Evolutionary conservation across 92 coral and sea anemone species (phyloP).

Genomic region (Parazoanthus darwini): DNA sequence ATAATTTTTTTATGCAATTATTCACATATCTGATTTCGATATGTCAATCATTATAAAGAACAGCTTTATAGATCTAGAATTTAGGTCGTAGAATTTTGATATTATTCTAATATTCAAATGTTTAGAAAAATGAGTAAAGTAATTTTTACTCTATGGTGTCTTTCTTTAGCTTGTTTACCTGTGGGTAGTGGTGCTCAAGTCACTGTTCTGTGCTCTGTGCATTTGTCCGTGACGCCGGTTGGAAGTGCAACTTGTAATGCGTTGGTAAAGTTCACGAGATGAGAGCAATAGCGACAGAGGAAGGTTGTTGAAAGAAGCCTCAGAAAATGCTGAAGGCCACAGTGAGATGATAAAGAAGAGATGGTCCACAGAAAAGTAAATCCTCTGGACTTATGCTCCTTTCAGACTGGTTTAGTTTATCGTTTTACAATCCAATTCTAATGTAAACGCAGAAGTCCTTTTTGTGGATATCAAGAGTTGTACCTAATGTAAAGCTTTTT

Average conservation of each 20-base stretch:
- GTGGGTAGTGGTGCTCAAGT: background rate
- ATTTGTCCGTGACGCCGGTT: background rate
- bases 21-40: no score
- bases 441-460: background rate
- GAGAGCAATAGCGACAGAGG: background rate
- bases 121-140: background rate
- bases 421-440: background rate
- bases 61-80: no score
- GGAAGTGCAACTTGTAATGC: slow-evolving; percentile 3
- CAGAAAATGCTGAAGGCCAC: background rate
- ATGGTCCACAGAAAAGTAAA: no score
- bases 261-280: background rate
- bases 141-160: background rate
- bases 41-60: no score
- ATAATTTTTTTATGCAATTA: no score
- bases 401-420: background rate
- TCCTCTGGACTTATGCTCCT: no score
- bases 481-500: background rate
- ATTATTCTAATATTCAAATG: no score
- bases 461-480: background rate
- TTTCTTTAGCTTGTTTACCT: background rate
- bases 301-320: background rate
- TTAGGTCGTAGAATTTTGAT: no score
- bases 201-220: slow-evolving; percentile 19
- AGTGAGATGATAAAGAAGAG: background rate